Evolutionary conservation across 1,140 invertebrate species (phyloP).

Genomic region (Ips nitidus): DNA sequence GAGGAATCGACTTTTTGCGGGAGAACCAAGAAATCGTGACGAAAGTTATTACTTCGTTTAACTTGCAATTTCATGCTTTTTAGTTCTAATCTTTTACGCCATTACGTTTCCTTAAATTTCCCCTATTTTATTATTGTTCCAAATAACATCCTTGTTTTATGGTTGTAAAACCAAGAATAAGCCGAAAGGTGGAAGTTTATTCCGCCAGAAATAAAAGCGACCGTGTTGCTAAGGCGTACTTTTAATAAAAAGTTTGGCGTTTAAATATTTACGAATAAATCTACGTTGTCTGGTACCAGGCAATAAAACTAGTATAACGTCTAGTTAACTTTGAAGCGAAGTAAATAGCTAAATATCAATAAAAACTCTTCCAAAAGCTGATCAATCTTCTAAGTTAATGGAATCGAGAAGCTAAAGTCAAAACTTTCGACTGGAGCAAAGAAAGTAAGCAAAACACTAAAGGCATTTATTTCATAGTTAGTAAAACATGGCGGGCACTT

Average conservation of each 20-base stretch:
- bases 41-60: slow-evolving; percentile 30
- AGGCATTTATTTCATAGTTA: slow-evolving; percentile 23
- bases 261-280: slow-evolving; percentile 1
- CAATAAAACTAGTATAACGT: slow-evolving; percentile 4
- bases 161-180: slow-evolving; percentile 4
- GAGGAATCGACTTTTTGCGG: slow-evolving; percentile 26
- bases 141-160: slow-evolving; percentile 23
- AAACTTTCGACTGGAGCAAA: slow-evolving; percentile 13
- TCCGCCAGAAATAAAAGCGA: background rate
- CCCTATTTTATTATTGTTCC: slow-evolving; percentile 25
- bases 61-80: slow-evolving; percentile 30
- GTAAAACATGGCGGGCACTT: slow-evolving; percentile 17
- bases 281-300: background rate
- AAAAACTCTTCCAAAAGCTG: slow-evolving; percentile 8
- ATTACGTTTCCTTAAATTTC: slow-evolving; percentile 27
- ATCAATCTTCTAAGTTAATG: slow-evolving; percentile 14
- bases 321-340: slow-evolving; percentile 5
- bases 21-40: slow-evolving; percentile 27
- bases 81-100: slow-evolving; percentile 30
- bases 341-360: slow-evolving; percentile 11
- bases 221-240: background rate
- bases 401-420: slow-evolving; percentile 9
- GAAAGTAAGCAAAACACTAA: slow-evolving; percentile 18
- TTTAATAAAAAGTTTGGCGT: background rate
- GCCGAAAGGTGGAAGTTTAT: background rate